Base-by-base conservation (phyloP, 2,797 vertebrate species). In the Antennarius maculatus region DNA sequence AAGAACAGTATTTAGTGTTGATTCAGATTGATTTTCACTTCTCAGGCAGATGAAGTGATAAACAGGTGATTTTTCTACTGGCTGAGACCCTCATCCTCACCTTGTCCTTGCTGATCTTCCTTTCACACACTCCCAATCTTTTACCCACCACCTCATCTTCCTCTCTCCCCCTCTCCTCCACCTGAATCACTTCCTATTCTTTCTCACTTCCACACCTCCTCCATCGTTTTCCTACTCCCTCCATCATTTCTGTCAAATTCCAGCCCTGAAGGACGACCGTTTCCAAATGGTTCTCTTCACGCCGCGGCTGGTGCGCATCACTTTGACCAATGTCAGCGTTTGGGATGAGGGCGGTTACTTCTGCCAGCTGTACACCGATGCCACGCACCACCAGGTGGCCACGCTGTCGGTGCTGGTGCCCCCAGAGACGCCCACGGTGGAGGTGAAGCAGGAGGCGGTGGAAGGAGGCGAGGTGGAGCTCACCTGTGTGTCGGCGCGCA, bases 281-380 rank as follows among this genome's bases (percentile, higher is more conserved):
- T 97, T 96, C 92, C 95, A 97, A 89, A 93, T 97, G 87, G 93
- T 95, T 54, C 94, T 96, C 64, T 97, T 97, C 88, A 95, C 95
- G 7, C 93, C 92, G 0, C 92, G 90, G 3, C 88, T 95, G 66
- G 94, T 97, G 66, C 93, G 94, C 75, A 96, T 97, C 76, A 85
- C 91, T 1, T 87, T 97, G 72, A 93, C 93, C 51, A 94, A 96
- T 37, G 96, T 96, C 69, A 95, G 95, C 14, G 93, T 97, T 70
- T 91, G 86, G 1, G 96, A 97, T 3, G 96, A 97, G 80, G 96
- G 96, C 0, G 96, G 96, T 53, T 97, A 96, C 89, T 97, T 96
- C 91, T 97, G 96, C 88, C 96, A 97, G 92, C 94, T 97, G 46
- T 97, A 97, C 89, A 95, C 95, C 0, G 95, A 97, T 7, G 91